phyloP scores from a whole-genome alignment of 1,140 invertebrate genomes.

The Oryctes rhinoceros region DNA sequence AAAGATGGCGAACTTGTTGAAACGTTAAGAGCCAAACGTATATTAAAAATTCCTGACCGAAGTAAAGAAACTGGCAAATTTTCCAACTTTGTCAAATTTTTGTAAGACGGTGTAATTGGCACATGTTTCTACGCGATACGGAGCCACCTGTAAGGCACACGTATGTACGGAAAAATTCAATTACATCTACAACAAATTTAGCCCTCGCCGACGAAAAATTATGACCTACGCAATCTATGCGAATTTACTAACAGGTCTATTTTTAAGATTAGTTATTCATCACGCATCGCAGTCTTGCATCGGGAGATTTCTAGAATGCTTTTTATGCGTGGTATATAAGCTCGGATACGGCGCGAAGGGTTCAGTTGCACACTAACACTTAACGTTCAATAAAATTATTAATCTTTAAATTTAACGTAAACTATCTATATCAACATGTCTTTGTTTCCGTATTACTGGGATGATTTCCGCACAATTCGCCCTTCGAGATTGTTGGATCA shows the following conservation, averaged over 20 bases:
- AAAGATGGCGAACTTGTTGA: too few relatives aligned
- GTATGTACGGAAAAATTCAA: neutral
- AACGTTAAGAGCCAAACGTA: too few relatives aligned
- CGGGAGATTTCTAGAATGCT: conserved; percentile 22
- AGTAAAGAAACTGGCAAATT: too few relatives aligned
- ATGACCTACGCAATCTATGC: neutral
- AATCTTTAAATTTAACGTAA: neutral
- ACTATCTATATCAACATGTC: conserved; percentile 6
- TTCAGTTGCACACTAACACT: neutral
- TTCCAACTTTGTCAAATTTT: too few relatives aligned
- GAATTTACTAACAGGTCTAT: conserved; percentile 11
- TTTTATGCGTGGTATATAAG: neutral
- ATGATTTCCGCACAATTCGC: conserved; percentile 43
- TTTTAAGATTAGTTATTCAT: neutral
- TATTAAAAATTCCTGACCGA: too few relatives aligned
- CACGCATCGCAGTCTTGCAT: conserved; percentile 28
- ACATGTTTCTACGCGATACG: too few relatives aligned
- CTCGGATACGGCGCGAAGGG: neutral
- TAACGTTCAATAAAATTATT: neutral
- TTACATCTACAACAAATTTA: conserved; percentile 9
- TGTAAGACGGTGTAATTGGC: too few relatives aligned
- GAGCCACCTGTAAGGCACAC: neutral
- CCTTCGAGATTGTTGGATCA: conserved; percentile 68
- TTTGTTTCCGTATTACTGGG: conserved; percentile 28
- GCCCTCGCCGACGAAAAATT: neutral